Evolutionary conservation across 2,888 invertebrate genomes (phyloP), one percentile per base, ranked within the genome.

Genomic region (Chymomyza fuscimana): DNA sequence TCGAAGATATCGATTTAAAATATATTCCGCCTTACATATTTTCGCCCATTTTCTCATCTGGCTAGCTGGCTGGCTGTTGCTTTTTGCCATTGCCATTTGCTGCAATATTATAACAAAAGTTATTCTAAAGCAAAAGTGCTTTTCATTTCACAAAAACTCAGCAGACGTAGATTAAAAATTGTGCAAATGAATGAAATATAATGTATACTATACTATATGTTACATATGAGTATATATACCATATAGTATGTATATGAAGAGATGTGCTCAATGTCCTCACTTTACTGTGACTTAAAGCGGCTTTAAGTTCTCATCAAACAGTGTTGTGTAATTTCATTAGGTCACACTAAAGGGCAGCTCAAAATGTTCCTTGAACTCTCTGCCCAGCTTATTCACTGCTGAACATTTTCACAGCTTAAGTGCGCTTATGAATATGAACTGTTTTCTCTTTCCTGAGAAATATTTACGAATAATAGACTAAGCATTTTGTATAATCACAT

Each of bases 81-180:
- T 77, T 79, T 83, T 78, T 78, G 56, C 54, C 16, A 19, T 19
- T n/a, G 54, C 76, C 70, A 76, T 82, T 83, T 80, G 73, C 72
- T 74, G 76, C 76, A 82, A 76, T 79, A 79, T 82, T 82, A 77
- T 81, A 84, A 82, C 72, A 77, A 84, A 81, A 84, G 73, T 78
- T 78, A 80, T 74, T 54, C n/a, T 54, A 58, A 58, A 12, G 76
- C 67, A 62, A 80, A 74, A 77, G 70, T 80, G 73, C 71, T 78
- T 75, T 77, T 68, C 72, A 46, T 66, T 64, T 64, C 15, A 58
- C 60, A 25, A 58, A 58, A 19, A 51, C 51, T 22, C 51, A 16
- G 25, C 15, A 58, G 22, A 58, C 52, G 58, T 69, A 80, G 70
- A 82, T 85, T 79, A 76, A 73, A 79, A 77, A 70, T 65, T 51